Conservation (phyloP, 2,797 vertebrate genomes). For the Spea hammondii region DNA sequence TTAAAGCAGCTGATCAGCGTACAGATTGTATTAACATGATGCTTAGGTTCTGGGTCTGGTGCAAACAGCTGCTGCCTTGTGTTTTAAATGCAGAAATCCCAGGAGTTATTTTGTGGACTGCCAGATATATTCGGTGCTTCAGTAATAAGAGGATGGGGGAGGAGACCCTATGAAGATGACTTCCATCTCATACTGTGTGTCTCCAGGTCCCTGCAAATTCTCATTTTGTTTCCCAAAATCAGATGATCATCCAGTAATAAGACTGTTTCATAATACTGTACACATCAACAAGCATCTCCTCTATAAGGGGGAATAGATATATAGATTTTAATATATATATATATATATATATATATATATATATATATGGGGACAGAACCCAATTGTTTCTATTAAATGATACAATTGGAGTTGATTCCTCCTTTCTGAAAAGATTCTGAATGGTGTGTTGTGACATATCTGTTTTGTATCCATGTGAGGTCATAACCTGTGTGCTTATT, state of each 20-base stretch:
- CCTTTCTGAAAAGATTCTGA: background rate
- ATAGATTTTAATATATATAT: too few species aligned
- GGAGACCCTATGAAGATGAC: constrained; percentile 50
- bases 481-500: background rate
- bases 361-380: background rate
- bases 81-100: constrained; percentile 60
- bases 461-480: background rate
- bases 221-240: background rate
- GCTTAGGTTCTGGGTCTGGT: constrained; percentile 62
- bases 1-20: too few species aligned
- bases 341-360: too few species aligned
- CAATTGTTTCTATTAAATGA: background rate
- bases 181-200: constrained; percentile 51
- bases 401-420: background rate
- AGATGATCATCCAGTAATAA: background rate
- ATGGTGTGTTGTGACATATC: background rate
- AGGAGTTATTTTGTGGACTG: constrained; percentile 57
- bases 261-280: background rate
- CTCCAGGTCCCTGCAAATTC: background rate
- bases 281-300: too few species aligned
- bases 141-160: constrained; percentile 51
- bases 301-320: too few species aligned
- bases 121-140: constrained; percentile 52
- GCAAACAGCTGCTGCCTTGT: constrained; percentile 73
- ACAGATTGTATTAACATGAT: constrained; percentile 38